Percentiles rank a stretch among this genome's conserved stretches.
These are phyloP conservation scores for Capreolus pygargus DNA, from an alignment of 2,113 vertebrate genomes.

Conservation along the genomic window DNA sequence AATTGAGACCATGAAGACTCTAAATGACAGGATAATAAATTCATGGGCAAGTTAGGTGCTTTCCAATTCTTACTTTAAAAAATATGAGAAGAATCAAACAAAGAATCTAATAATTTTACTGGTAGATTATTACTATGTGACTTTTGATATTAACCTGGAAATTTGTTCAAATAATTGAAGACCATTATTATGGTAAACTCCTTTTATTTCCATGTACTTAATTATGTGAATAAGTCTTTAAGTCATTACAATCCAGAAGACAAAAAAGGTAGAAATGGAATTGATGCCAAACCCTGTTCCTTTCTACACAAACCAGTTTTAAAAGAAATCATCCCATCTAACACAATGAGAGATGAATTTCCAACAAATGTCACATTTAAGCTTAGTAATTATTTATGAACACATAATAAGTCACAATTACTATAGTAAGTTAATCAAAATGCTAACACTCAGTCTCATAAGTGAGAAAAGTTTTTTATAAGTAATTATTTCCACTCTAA, in stretches of 20 bases:
- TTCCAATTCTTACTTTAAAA: neutral
- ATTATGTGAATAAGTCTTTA: neutral
- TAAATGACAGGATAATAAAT: neutral
- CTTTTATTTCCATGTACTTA: neutral
- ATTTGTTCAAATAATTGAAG: neutral
- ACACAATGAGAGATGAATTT: neutral
- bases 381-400: neutral
- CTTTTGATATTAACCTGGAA: neutral
- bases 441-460: neutral
- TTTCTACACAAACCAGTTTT: neutral
- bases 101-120: conserved; percentile 1
- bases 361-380: neutral
- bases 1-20: neutral
- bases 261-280: neutral
- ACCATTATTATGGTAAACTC: neutral
- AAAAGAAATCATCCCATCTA: neutral
- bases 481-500: neutral
- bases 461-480: neutral
- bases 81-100: neutral
- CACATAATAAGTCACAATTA: neutral
- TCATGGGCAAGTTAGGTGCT: neutral
- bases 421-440: neutral
- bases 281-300: neutral
- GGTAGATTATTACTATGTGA: neutral
- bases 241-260: neutral